phyloP scores from a whole-genome alignment of 2,888 invertebrate genomes.

The Lepidochrysops patricia region DNA sequence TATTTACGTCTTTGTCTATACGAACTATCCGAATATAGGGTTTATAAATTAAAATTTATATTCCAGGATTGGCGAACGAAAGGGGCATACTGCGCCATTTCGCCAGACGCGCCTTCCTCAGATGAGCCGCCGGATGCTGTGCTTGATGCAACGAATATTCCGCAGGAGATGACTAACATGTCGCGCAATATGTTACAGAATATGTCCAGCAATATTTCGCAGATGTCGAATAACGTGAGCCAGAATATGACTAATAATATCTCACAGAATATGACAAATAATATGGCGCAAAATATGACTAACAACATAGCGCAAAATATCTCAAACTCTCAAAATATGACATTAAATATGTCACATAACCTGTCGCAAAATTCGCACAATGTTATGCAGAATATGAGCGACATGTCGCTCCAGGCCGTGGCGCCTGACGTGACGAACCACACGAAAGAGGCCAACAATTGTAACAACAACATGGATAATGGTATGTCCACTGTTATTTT shows the following conservation, averaged over 20 bases:
- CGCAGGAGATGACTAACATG: not conserved
- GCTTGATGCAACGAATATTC: constrained; percentile 20
- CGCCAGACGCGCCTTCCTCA: constrained; percentile 50
- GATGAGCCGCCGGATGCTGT: constrained; percentile 38
- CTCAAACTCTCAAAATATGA: too few species aligned
- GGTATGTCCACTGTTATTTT: too few species aligned
- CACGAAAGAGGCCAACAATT: not conserved
- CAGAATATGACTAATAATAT: not conserved
- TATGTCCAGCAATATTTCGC: too few species aligned
- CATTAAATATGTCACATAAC: not conserved
- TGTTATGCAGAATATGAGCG: too few species aligned
- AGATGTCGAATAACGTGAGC: not conserved
- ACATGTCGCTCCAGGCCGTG: not conserved
- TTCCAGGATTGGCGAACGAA: constrained; percentile 59
- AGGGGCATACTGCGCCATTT: constrained; percentile 60
- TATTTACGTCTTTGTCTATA: too few species aligned
- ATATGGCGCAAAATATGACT: not conserved
- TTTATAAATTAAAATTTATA: not conserved
- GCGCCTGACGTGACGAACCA: constrained; percentile 2
- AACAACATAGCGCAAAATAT: not conserved
- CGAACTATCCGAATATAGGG: too few species aligned
- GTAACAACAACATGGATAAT: not conserved
- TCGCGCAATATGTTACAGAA: not conserved
- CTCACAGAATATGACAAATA: not conserved
- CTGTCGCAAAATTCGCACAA: not conserved